These are phyloP conservation scores for Colletes latitarsis DNA, from an alignment of 1,140 invertebrate species.

Conservation along the genomic window DNA sequence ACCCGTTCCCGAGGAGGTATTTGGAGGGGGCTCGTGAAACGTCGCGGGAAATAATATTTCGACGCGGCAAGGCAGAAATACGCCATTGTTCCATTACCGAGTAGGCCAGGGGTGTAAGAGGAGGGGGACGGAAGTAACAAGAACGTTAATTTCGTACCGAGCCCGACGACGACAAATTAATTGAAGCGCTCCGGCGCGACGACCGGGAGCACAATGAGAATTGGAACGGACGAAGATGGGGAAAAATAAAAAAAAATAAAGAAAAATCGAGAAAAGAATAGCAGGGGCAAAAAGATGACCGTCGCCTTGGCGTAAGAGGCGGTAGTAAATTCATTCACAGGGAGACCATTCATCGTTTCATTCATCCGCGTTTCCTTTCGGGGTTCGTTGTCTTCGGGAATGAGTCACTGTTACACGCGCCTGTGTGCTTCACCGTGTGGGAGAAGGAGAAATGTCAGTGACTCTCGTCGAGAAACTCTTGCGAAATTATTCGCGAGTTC, in stretches of 20 bases:
- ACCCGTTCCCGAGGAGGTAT: no score
- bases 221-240: conserved; percentile 5
- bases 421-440: conserved; percentile 13
- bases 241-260: background rate
- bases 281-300: conserved; percentile 4
- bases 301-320: conserved; percentile 32
- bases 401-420: conserved; percentile 59
- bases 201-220: conserved; percentile 23
- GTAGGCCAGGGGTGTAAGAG: no score
- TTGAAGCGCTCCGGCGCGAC: conserved; percentile 10
- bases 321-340: conserved; percentile 68
- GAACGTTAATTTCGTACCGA: conserved; percentile 41
- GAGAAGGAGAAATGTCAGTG: conserved; percentile 63
- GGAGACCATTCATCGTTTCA: conserved; percentile 65
- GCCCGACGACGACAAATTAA: conserved; percentile 40
- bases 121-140: conserved; percentile 14
- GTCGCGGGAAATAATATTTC: no score
- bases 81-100: no score
- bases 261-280: background rate
- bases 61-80: no score
- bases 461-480: conserved; percentile 37
- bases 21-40: no score
- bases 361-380: conserved; percentile 69
- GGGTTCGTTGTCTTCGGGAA: conserved; percentile 68
- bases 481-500: conserved; percentile 32